phyloP scores from a whole-genome alignment of 2,888 invertebrate genomes.

The Cosmorhoe ocellata region DNA sequence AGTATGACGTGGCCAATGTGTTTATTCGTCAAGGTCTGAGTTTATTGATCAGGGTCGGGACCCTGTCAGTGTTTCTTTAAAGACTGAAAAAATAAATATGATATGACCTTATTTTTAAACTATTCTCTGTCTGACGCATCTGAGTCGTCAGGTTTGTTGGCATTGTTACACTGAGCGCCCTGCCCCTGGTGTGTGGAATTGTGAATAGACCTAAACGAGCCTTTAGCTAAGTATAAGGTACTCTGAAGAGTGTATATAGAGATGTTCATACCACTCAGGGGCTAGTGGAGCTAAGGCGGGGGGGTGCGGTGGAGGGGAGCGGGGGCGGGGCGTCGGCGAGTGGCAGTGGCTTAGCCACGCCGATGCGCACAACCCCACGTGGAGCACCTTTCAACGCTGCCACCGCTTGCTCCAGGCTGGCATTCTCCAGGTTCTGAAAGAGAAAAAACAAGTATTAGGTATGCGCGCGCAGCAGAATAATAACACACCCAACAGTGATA shows the following conservation, averaged over 20 bases:
- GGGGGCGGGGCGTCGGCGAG: slow-evolving; percentile 85
- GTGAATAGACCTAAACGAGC: too few species aligned
- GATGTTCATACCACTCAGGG: slow-evolving; percentile 18
- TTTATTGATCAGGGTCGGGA: too few species aligned
- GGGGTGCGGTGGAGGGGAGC: slow-evolving; percentile 60
- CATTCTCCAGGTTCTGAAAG: slow-evolving; percentile 92
- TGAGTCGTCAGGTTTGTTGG: too few species aligned
- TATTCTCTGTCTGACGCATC: too few species aligned
- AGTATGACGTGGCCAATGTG: too few species aligned
- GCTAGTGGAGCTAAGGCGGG: slow-evolving; percentile 33
- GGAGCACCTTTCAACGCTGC: slow-evolving; percentile 98
- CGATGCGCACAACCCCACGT: slow-evolving; percentile 96
- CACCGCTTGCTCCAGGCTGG: slow-evolving; percentile 97
- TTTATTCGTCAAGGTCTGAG: too few species aligned
- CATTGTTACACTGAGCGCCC: too few species aligned
- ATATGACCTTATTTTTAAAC: too few species aligned
- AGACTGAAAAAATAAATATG: too few species aligned
- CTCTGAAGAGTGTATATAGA: not conserved
- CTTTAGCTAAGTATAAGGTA: not conserved
- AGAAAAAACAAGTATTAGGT: not conserved
- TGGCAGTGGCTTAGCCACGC: slow-evolving; percentile 96
- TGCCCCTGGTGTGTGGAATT: too few species aligned
- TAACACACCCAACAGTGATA: too few species aligned
- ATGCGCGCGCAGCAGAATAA: not conserved
- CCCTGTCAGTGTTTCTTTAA: too few species aligned